Evolutionary conservation across 2,113 vertebrate genomes (phyloP), one percentile per base, ranked within the genome.

Genomic region (Dissostichus mawsoni): DNA sequence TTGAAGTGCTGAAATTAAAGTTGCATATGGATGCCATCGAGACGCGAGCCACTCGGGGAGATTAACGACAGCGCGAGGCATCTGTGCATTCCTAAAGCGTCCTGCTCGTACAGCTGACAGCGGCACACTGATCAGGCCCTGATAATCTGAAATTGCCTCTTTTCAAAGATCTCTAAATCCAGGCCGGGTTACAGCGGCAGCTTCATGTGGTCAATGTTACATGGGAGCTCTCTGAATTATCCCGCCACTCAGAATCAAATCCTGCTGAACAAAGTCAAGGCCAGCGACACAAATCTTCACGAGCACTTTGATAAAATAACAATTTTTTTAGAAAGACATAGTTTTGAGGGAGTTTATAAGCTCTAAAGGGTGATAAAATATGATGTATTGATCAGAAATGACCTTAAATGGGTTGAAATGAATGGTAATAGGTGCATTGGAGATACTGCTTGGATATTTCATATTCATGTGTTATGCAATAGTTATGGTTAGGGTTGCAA

Each of bases 141-240:
- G 89, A 92, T 93, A 86, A 92, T 91, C 88, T 87, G 68, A 92
- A 91, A 92, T 89, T 87, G 89, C 78, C 82, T 92, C 89, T 84
- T 91, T 92, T 92, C 83, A 81, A 67, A 90, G 77, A 86, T 85
- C 76, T 81, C 45, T 80, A 88, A 89, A 81, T 83, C 86, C 89
- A 13, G 50, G 11, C 53, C 3, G 68, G 73, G 77, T 57, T 74
- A 76, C 80, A 44, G 70, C 7, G 8, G 53, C 12, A 3, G 17
- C 41, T 3, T 33, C 84, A 3, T 5, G n/a, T 58, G 87, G 89
- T 83, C 81, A 44, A 11, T 7, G 63, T 68, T 48, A 36, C 55
- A 59, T 16, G 69, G 65, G 78, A 53, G 67, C 71, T 33, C 51
- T 56, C 14, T 18, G 67, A 89, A 83, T 87, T 80, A 68, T 47